Conservation (phyloP, 2,113 vertebrate genomes). For the Cyanistes caeruleus region DNA sequence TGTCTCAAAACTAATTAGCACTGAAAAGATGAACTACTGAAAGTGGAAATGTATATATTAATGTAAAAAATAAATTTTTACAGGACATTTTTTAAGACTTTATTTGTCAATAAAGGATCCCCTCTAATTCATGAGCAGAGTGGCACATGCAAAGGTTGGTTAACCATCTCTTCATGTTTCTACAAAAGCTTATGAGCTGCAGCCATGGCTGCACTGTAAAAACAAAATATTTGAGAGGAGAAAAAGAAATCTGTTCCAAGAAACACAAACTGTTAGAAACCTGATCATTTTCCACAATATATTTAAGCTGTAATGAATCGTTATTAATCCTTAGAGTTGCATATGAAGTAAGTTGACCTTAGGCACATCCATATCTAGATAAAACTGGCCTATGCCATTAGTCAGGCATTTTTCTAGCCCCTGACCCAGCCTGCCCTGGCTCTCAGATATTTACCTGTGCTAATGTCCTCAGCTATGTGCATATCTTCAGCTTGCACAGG, state of each 20-base stretch:
- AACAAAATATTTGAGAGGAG: background rate
- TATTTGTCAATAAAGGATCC: background rate
- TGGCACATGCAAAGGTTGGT: background rate
- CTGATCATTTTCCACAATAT: background rate
- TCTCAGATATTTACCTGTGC: slow-evolving; percentile 71
- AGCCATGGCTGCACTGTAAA: background rate
- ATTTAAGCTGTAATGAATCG: background rate
- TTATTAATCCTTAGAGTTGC: background rate
- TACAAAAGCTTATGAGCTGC: background rate
- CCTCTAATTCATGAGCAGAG: background rate
- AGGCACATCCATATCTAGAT: background rate
- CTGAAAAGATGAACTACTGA: background rate
- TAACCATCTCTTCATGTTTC: background rate
- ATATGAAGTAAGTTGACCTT: background rate
- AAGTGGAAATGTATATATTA: background rate
- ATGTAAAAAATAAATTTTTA: background rate
- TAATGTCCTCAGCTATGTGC: slow-evolving; percentile 70
- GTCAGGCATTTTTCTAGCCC: background rate
- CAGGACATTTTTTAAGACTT: background rate
- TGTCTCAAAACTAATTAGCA: background rate
- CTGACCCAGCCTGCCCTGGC: background rate
- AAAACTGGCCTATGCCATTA: background rate
- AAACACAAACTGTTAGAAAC: background rate
- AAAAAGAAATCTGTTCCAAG: background rate
- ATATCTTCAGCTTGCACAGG: slow-evolving; percentile 71